Evolutionary conservation across 2,888 invertebrate species (phyloP).

Genomic region (Miltochrista miniata): DNA sequence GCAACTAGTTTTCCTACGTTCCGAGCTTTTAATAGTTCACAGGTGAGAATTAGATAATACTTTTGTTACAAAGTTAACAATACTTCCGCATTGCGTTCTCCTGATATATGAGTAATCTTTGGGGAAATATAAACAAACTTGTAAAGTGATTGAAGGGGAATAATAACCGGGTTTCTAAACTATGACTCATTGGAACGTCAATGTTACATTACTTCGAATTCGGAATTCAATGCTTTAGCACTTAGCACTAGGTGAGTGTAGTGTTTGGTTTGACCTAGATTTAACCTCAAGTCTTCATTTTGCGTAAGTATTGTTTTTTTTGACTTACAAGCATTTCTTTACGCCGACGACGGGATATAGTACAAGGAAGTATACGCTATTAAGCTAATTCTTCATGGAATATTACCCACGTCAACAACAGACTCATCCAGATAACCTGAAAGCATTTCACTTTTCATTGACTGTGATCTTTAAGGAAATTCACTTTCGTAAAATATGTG

Average conservation of each 20-base stretch:
- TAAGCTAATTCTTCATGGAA: no score
- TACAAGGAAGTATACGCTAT: no score
- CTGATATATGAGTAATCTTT: constrained; percentile 26
- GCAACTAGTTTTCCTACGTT: background rate
- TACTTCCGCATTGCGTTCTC: background rate
- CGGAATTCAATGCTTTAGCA: constrained; percentile 27
- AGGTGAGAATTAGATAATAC: background rate
- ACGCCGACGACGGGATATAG: no score
- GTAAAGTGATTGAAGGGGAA: constrained; percentile 24
- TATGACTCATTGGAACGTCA: constrained; percentile 29
- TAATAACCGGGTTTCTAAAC: constrained; percentile 28
- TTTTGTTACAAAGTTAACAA: background rate
- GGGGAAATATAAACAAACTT: constrained; percentile 18
- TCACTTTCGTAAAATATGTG: no score
- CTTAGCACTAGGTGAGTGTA: constrained; percentile 4
- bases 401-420: no score
- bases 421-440: no score
- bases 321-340: background rate
- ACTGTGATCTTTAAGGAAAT: no score
- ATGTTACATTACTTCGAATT: constrained; percentile 22
- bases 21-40: background rate
- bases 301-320: background rate
- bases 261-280: constrained; percentile 3
- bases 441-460: no score
- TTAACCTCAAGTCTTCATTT: background rate